Conservation (phyloP, 1,140 invertebrate species). For the Achroia grisella region DNA sequence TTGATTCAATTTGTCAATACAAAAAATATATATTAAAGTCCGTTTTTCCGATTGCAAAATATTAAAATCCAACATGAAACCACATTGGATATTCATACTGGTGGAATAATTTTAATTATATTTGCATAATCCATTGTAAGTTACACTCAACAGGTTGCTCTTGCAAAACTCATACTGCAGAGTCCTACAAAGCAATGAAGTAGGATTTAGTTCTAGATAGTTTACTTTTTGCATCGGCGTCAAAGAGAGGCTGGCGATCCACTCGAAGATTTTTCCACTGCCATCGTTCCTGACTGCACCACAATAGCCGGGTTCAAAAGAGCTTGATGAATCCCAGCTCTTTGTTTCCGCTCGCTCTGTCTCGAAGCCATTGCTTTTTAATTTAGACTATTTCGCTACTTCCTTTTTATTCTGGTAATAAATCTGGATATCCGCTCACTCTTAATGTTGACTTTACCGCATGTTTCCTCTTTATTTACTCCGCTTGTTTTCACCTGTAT, state of each 20-base stretch:
- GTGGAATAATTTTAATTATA: slow-evolving; percentile 54
- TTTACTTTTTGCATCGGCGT: slow-evolving; percentile 65
- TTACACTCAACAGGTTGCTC: slow-evolving; percentile 61
- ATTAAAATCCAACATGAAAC: not conserved
- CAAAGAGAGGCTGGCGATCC: slow-evolving; percentile 63
- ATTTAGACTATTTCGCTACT: slow-evolving; percentile 66
- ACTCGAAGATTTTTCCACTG: slow-evolving; percentile 64
- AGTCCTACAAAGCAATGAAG: slow-evolving; percentile 50
- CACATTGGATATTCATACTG: slow-evolving; percentile 20
- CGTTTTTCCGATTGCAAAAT: too few species aligned
- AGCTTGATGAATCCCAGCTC: slow-evolving; percentile 65
- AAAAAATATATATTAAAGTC: not conserved
- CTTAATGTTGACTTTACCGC: slow-evolving; percentile 40
- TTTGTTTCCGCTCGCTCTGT: slow-evolving; percentile 66
- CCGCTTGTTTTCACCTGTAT: slow-evolving; percentile 20
- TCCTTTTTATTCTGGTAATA: slow-evolving; percentile 61
- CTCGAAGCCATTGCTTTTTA: slow-evolving; percentile 69
- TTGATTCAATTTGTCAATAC: too few species aligned
- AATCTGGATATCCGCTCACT: slow-evolving; percentile 56
- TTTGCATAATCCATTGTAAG: slow-evolving; percentile 55
- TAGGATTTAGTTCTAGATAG: slow-evolving; percentile 50
- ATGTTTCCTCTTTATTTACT: slow-evolving; percentile 31
- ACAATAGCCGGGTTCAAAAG: slow-evolving; percentile 68
- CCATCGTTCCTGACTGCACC: slow-evolving; percentile 61
- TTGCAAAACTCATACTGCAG: slow-evolving; percentile 49